These are phyloP conservation scores for Volucella bombylans DNA, from an alignment of 2,888 invertebrate species.

Conservation along the genomic window DNA sequence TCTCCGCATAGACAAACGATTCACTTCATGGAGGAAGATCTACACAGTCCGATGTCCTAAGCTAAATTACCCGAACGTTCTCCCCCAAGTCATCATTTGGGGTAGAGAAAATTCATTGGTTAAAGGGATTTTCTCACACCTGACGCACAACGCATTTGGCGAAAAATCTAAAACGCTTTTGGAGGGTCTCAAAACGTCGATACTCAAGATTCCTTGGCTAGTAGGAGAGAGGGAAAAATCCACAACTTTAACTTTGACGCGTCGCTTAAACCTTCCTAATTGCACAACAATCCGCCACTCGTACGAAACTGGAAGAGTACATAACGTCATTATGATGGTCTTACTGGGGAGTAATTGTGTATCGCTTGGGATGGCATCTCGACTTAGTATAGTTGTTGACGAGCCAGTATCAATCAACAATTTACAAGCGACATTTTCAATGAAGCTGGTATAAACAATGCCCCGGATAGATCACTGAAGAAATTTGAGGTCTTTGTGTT, in stretches of 20 bases:
- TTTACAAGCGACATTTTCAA: conserved; percentile 16
- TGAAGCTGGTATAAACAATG: conserved; percentile 6
- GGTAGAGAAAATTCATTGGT: conserved; percentile 1
- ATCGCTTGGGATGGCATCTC: not conserved
- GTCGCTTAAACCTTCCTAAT: conserved; percentile 29
- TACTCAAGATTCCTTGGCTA: not conserved
- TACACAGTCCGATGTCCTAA: conserved; percentile 10
- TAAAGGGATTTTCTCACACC: conserved; percentile 1
- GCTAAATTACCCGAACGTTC: not conserved
- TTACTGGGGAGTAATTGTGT: not conserved
- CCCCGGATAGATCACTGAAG: too few species aligned
- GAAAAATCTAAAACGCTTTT: conserved; percentile 27
- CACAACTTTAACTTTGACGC: conserved; percentile 7
- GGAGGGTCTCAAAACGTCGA: conserved; percentile 20
- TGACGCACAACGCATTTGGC: conserved; percentile 6
- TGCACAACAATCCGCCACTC: conserved; percentile 14
- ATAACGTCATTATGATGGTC: not conserved
- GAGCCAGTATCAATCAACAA: conserved; percentile 18
- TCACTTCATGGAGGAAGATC: conserved; percentile 32
- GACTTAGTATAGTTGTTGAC: not conserved
- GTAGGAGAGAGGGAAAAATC: conserved; percentile 6
- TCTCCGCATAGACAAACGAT: conserved; percentile 18
- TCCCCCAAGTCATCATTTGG: not conserved
- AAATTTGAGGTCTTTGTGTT: too few species aligned
- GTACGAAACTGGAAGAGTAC: conserved; percentile 17